Percentiles rank a stretch among this genome's conserved stretches.
These are phyloP conservation scores for Drosophila buzzatii DNA, from an alignment of 2,888 invertebrate species.

Conservation along the genomic window DNA sequence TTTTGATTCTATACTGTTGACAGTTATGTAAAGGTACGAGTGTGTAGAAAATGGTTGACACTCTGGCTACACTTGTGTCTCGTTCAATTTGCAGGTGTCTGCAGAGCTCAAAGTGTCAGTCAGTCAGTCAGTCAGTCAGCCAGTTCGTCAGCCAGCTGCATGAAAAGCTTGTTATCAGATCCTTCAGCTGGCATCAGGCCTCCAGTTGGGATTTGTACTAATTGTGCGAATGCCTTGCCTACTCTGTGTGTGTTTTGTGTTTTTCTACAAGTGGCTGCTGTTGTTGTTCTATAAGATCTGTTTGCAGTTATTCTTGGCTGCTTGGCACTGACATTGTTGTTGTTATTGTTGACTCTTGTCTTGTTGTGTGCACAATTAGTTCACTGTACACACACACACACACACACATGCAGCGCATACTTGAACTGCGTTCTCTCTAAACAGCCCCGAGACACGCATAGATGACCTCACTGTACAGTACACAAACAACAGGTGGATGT, in stretches of 20 bases:
- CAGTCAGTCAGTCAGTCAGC: constrained; percentile 18
- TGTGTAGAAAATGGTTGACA: constrained; percentile 9
- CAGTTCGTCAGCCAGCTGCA: constrained; percentile 21
- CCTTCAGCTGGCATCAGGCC: constrained; percentile 46
- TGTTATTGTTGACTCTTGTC: constrained; percentile 45
- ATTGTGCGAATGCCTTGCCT: constrained; percentile 48
- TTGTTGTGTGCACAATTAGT: constrained; percentile 52
- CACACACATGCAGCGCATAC: neutral
- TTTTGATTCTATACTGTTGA: constrained; percentile 9
- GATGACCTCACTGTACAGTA: constrained; percentile 47
- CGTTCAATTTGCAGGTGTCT: constrained; percentile 19
- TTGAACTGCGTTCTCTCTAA: constrained; percentile 29
- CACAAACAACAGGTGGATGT: constrained; percentile 61
- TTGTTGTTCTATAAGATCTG: constrained; percentile 27
- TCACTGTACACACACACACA: constrained; percentile 12
- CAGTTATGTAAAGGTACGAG: constrained; percentile 45
- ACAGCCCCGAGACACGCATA: constrained; percentile 42
- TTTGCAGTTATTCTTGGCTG: constrained; percentile 44
- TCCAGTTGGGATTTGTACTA: constrained; percentile 32
- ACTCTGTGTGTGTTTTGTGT: constrained; percentile 11
- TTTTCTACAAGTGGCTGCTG: constrained; percentile 35
- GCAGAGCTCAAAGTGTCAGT: constrained; percentile 45
- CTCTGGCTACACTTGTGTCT: constrained; percentile 10
- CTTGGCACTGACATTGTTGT: constrained; percentile 56
- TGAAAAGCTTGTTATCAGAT: constrained; percentile 57